phyloP scores from a whole-genome alignment of 2,888 invertebrate genomes.

The Pachymerium ferrugineum region DNA sequence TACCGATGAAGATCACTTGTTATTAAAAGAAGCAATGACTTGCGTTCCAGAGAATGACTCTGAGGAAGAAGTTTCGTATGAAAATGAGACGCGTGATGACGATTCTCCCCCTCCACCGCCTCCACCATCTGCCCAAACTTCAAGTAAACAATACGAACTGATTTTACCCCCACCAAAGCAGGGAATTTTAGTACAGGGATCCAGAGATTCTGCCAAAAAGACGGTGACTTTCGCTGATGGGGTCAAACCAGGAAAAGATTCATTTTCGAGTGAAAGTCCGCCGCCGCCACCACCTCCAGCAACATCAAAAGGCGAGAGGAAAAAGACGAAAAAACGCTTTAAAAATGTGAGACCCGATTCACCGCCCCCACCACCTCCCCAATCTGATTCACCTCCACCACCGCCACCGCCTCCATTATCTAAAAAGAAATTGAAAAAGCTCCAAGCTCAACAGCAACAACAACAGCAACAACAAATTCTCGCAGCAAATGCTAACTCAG shows the following conservation, averaged over 20 bases:
- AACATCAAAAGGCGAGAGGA: not conserved
- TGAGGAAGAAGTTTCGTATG: conserved; percentile 5
- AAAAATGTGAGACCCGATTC: conserved; percentile 27
- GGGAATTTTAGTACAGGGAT: conserved; percentile 38
- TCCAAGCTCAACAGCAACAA: conserved; percentile 20
- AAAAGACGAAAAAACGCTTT: conserved; percentile 27
- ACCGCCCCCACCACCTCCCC: conserved; percentile 36
- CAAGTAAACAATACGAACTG: conserved; percentile 27
- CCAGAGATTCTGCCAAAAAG: conserved; percentile 38
- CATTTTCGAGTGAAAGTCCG: conserved; percentile 29
- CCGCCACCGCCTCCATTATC: conserved; percentile 37
- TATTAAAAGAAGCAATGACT: conserved; percentile 30
- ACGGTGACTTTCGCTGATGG: conserved; percentile 40
- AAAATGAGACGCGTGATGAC: not conserved
- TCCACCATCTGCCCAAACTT: not conserved
- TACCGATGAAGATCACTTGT: conserved; percentile 7
- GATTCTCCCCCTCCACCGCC: conserved; percentile 23
- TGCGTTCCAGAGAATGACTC: conserved; percentile 28
- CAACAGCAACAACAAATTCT: conserved; percentile 29
- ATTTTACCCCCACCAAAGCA: conserved; percentile 37
- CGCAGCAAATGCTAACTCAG: not conserved
- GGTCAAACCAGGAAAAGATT: conserved; percentile 38
- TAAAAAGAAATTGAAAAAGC: conserved; percentile 32
- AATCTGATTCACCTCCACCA: conserved; percentile 35
- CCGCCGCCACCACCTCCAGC: conserved; percentile 33